phyloP scores from a whole-genome alignment of 2,888 invertebrate species.

The Muscina levida region DNA sequence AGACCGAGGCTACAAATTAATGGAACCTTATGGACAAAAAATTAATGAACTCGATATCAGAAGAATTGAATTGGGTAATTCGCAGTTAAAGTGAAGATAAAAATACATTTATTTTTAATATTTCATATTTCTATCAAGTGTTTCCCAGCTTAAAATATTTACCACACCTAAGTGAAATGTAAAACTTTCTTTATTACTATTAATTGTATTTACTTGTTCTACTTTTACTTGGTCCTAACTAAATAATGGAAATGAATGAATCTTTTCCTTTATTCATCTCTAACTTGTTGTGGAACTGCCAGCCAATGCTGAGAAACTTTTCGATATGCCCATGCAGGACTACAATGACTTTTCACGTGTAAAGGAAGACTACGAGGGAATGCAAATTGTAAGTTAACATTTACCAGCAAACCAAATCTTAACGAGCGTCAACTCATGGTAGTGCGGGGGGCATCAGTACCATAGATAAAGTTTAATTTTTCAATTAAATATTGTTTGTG shows the following conservation, averaged over 20 bases:
- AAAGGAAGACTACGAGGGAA: conserved; percentile 83
- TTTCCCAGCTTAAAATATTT: too few relatives aligned
- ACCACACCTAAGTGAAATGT: too few relatives aligned
- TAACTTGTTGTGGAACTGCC: conserved; percentile 22
- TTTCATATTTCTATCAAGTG: too few relatives aligned
- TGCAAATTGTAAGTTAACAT: conserved; percentile 81
- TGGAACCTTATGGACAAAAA: conserved; percentile 82
- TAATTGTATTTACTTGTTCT: conserved; percentile 57
- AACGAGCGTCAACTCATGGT: too few relatives aligned
- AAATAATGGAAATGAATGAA: conserved; percentile 43
- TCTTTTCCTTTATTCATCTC: conserved; percentile 7
- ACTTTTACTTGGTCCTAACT: conserved; percentile 47
- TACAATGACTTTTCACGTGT: conserved; percentile 87
- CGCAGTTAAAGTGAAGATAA: conserved; percentile 39
- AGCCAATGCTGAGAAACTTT: conserved; percentile 90
- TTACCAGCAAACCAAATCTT: conserved; percentile 21
- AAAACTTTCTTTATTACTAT: conserved; percentile 48
- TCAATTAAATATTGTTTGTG: conserved; percentile 68
- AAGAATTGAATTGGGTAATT: conserved; percentile 81
- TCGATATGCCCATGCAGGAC: conserved; percentile 92
- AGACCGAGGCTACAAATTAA: conserved; percentile 85
- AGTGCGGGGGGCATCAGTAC: neutral
- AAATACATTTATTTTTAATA: too few relatives aligned
- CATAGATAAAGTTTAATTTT: conserved; percentile 67
- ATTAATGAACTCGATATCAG: conserved; percentile 85